phyloP scores from a whole-genome alignment of 1,140 invertebrate genomes.

The Brachionus rotundiformis region DNA sequence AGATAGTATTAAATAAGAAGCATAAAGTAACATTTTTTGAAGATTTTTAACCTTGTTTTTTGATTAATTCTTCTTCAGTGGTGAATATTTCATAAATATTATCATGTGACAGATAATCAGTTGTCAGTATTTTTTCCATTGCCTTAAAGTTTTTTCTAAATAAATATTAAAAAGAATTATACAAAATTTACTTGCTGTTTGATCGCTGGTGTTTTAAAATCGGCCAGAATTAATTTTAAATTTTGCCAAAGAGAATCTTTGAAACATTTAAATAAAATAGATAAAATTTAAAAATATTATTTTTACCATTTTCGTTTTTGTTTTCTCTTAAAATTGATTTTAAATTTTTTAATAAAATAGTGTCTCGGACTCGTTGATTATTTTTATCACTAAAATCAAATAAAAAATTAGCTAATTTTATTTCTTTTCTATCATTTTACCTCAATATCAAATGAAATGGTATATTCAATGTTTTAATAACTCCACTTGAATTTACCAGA shows the following conservation, averaged over 20 bases:
- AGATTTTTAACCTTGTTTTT: constrained; percentile 54
- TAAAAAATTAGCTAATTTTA: no score
- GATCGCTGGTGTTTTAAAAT: constrained; percentile 71
- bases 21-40: no score
- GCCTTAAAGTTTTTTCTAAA: constrained; percentile 11
- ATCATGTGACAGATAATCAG: constrained; percentile 58
- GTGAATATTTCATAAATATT: constrained; percentile 58
- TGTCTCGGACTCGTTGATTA: constrained; percentile 79
- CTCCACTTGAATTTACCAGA: constrained; percentile 78
- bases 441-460: constrained; percentile 78
- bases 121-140: constrained; percentile 60
- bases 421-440: no score
- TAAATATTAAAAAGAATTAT: neutral
- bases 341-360: constrained; percentile 77
- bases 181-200: constrained; percentile 58
- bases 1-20: no score
- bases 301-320: constrained; percentile 57
- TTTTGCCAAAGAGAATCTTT: constrained; percentile 26
- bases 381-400: constrained; percentile 79
- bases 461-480: constrained; percentile 76
- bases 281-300: no score
- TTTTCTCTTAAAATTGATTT: constrained; percentile 63
- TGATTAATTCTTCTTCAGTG: constrained; percentile 56
- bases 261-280: neutral
- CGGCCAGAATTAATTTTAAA: constrained; percentile 62